Evolutionary conservation across 1,140 invertebrate species (phyloP).

Genomic region (Coenobita brevimanus): DNA sequence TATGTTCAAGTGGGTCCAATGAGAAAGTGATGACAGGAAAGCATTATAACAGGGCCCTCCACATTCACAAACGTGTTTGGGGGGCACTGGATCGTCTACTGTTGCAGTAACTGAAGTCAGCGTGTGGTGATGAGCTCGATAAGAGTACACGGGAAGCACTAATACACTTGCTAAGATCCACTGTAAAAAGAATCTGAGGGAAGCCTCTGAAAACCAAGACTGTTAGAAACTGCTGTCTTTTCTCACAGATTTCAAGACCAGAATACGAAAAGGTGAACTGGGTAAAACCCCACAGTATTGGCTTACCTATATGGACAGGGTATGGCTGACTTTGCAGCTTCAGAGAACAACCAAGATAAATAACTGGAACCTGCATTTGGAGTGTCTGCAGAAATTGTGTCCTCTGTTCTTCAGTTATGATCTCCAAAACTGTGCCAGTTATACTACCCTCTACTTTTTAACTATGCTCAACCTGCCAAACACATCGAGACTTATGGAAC

Average conservation of each 20-base stretch:
- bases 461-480: constrained; percentile 18
- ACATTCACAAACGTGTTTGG: neutral
- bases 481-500: neutral
- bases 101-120: neutral
- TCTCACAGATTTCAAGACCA: neutral
- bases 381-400: constrained; percentile 9
- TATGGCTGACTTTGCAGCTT: neutral
- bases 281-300: neutral
- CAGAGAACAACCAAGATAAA: constrained; percentile 2
- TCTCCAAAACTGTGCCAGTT: constrained; percentile 17
- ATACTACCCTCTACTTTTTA: constrained; percentile 20
- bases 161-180: neutral
- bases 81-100: constrained; percentile 10
- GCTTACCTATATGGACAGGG: constrained; percentile 19
- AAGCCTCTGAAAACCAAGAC: neutral
- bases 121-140: neutral
- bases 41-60: constrained; percentile 15
- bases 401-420: constrained; percentile 29
- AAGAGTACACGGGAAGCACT: neutral
- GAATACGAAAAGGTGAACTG: neutral
- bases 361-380: neutral
- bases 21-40: neutral
- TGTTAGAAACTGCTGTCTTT: neutral
- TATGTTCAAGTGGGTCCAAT: constrained; percentile 16
- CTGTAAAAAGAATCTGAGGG: neutral